Evolutionary conservation across 2,888 invertebrate genomes (phyloP).

Genomic region (Parnassius apollo): DNA sequence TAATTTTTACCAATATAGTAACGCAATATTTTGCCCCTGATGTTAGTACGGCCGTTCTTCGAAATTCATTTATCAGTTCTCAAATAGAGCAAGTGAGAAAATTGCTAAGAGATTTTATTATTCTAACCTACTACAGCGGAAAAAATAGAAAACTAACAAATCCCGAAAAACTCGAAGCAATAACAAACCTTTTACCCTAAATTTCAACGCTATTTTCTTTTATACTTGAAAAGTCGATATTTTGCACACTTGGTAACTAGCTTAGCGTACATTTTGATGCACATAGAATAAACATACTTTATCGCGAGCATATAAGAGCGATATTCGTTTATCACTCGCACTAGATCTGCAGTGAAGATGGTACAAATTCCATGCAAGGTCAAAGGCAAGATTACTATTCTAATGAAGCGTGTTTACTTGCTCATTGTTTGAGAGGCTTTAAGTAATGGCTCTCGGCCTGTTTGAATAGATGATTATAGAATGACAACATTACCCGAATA

Average conservation of each 20-base stretch:
- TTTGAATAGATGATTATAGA: constrained; percentile 19
- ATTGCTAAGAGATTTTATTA: too few relatives aligned
- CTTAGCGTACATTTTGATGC: not conserved
- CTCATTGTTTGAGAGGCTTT: not conserved
- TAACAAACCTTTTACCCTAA: not conserved
- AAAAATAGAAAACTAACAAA: not conserved
- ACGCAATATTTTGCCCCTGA: too few relatives aligned
- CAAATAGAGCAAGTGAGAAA: too few relatives aligned
- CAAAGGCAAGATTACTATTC: constrained; percentile 10
- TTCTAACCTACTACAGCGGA: too few relatives aligned
- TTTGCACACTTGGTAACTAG: not conserved
- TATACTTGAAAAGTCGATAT: not conserved
- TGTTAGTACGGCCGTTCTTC: too few relatives aligned
- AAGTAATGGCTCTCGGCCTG: not conserved
- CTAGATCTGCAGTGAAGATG: not conserved
- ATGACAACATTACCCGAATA: not conserved
- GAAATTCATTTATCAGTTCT: too few relatives aligned
- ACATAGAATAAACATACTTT: not conserved
- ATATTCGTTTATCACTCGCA: constrained; percentile 4
- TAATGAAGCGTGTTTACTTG: not conserved
- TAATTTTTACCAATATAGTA: too few relatives aligned
- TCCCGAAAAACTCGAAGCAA: not conserved
- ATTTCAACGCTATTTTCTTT: not conserved
- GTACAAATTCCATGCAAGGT: constrained; percentile 14
- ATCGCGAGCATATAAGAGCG: constrained; percentile 1